Evolutionary conservation across 2,888 invertebrate species (phyloP), one percentile per base, ranked within the genome.

Genomic region (Tubulanus polymorphus): DNA sequence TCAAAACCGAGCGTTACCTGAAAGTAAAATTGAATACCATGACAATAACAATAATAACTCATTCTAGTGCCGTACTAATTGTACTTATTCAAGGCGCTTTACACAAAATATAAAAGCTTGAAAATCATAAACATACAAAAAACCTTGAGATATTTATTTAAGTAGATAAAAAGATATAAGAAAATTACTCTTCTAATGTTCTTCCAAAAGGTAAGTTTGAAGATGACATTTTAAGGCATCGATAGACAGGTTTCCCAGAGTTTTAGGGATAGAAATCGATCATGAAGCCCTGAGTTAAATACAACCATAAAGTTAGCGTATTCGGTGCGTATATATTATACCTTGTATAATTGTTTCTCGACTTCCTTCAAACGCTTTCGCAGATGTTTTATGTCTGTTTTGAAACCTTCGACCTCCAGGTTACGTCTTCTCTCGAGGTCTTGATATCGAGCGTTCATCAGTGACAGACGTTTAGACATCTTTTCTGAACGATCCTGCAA

Each of bases 341-440:
- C 79, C 72, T 75, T 78, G 56, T 76, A 77, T 6, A 78, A 62
- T 58, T 78, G 77, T 54, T 74, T 73, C 57, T 80, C 80, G 5
- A 80, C 69, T 54, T 75, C 74, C 60, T 76, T 77, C 37, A 81
- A 64, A 46, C 77, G 64, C 20, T 69, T 67, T 55, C 78, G 59
- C 47, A 81, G 70, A 54, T 75, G 70, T 56, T 74, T 76, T 8
- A 81, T 78, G 62, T 81, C 80, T 37, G 72, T 80, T 61, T 75
- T 75, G 63, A 80, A 81, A 1, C 81, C 81, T 61, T 81, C 79
- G 8, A 79, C 76, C 61, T 81, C 81, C 8, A 80, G 68, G 51
- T 76, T 75, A 35, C 79, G 67, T 30, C 81, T 62, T 20, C 70
- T 63, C 59, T 81, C 81, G 51, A 81, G 59, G 29, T 79, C 79